A percentile compares a stretch with the other conserved stretches of the same genome.
These are phyloP conservation scores for Poecilia picta DNA, from an alignment of 2,797 vertebrate genomes.

Conservation along the genomic window DNA sequence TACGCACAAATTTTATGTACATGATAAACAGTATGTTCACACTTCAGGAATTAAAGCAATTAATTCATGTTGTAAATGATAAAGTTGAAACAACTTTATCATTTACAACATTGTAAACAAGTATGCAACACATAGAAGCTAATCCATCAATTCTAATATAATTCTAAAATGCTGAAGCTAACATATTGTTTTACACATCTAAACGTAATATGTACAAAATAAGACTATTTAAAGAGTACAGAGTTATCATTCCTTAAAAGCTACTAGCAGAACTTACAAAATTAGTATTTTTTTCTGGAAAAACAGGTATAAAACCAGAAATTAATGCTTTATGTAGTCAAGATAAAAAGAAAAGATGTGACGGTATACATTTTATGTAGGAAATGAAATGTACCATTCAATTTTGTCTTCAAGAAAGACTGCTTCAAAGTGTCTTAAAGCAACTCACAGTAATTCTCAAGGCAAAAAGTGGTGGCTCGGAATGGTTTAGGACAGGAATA, in stretches of 20 bases:
- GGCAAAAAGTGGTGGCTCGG: constrained; percentile 2
- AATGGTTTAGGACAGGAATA: constrained; percentile 35
- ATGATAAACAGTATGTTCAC: background rate
- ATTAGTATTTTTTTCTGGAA: background rate
- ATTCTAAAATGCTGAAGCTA: background rate
- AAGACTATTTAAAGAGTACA: background rate
- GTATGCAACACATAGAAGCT: background rate
- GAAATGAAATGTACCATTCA: background rate
- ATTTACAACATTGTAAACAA: background rate
- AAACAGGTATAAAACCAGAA: background rate
- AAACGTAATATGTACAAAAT: too few species aligned
- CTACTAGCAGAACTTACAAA: background rate
- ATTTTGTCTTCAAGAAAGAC: constrained; percentile 14
- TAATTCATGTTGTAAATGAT: background rate
- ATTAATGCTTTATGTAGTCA: background rate
- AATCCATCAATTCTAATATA: background rate
- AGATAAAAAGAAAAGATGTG: background rate
- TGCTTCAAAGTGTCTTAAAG: constrained; percentile 13
- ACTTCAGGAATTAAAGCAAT: background rate
- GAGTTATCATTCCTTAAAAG: background rate
- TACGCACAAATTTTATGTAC: background rate
- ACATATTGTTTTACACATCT: background rate
- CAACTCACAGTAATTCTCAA: constrained; percentile 8
- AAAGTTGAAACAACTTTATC: background rate
- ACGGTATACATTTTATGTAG: constrained; percentile 2